These are phyloP conservation scores for Meta bourneti DNA, from an alignment of 2,888 invertebrate species.

Conservation along the genomic window DNA sequence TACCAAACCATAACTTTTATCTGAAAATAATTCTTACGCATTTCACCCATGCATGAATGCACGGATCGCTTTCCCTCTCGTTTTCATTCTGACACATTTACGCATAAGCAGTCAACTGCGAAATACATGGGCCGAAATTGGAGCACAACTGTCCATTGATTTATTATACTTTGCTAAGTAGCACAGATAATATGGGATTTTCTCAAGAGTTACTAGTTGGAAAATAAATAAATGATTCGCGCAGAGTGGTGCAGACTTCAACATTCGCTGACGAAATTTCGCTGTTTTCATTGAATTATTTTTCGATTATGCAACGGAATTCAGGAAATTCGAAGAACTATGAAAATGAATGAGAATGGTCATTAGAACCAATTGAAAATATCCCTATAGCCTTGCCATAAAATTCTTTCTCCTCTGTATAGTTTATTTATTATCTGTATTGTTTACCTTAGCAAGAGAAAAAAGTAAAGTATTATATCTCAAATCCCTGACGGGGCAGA, in stretches of 20 bases:
- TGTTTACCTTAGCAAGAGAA: no score
- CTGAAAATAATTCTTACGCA: not conserved
- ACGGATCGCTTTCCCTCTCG: not conserved
- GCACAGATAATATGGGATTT: not conserved
- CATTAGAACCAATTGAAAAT: no score
- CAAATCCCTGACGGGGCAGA: no score
- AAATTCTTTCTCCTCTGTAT: no score
- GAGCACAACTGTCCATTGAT: not conserved
- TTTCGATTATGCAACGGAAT: no score
- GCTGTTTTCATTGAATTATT: no score
- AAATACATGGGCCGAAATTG: not conserved
- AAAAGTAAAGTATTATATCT: no score
- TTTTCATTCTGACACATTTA: not conserved
- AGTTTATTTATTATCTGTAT: no score
- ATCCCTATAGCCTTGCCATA: no score
- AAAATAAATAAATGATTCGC: not conserved
- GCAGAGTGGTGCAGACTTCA: not conserved
- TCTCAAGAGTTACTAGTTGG: not conserved
- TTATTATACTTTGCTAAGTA: not conserved
- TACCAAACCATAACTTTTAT: no score
- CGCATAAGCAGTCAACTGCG: conserved; percentile 31
- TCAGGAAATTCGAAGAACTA: no score
- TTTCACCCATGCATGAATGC: not conserved
- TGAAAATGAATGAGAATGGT: no score
- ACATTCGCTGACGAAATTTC: not conserved